Percentiles rank a stretch among this genome's conserved stretches.
Evolutionary conservation across 1,140 invertebrate genomes (phyloP).

Genomic region (Aethina tumida): DNA sequence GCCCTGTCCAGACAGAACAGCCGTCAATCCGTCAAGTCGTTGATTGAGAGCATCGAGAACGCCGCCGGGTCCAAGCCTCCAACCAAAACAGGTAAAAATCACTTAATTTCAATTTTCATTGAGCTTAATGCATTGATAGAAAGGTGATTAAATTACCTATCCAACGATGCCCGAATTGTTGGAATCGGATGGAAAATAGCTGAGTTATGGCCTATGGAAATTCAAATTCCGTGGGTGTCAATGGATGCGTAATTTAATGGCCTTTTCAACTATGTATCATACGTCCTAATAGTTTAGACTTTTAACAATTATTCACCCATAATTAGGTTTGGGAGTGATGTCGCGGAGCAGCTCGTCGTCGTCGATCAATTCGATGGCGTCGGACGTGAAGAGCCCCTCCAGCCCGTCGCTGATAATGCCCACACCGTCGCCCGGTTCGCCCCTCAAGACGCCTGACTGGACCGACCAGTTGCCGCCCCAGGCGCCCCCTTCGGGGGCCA

Average conservation of each 20-base stretch:
- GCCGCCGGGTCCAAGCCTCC: slow-evolving; percentile 68
- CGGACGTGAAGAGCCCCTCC: slow-evolving; percentile 31
- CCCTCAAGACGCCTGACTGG: slow-evolving; percentile 23
- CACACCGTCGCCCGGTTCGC: slow-evolving; percentile 21
- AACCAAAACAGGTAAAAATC: slow-evolving; percentile 61
- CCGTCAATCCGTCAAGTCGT: slow-evolving; percentile 73
- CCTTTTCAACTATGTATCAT: too few species aligned
- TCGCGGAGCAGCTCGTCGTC: slow-evolving; percentile 47
- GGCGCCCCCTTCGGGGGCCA: slow-evolving; percentile 10
- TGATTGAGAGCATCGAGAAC: slow-evolving; percentile 86
- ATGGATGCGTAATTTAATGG: background rate
- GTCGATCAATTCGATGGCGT: slow-evolving; percentile 44
- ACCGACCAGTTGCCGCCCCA: slow-evolving; percentile 11
- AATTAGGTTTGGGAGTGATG: slow-evolving; percentile 25
- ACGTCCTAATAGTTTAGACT: too few species aligned
- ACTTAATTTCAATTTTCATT: too few species aligned
- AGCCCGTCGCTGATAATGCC: slow-evolving; percentile 25
- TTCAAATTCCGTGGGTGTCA: background rate
- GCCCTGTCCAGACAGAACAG: slow-evolving; percentile 60
- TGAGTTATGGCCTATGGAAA: background rate
- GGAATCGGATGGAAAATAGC: background rate
- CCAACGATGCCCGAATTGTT: background rate
- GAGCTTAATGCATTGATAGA: too few species aligned
- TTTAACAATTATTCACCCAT: too few species aligned
- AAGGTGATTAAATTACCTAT: too few species aligned